phyloP scores from a whole-genome alignment of 2,113 vertebrate genomes.

The Proterorhinus semilunaris region DNA sequence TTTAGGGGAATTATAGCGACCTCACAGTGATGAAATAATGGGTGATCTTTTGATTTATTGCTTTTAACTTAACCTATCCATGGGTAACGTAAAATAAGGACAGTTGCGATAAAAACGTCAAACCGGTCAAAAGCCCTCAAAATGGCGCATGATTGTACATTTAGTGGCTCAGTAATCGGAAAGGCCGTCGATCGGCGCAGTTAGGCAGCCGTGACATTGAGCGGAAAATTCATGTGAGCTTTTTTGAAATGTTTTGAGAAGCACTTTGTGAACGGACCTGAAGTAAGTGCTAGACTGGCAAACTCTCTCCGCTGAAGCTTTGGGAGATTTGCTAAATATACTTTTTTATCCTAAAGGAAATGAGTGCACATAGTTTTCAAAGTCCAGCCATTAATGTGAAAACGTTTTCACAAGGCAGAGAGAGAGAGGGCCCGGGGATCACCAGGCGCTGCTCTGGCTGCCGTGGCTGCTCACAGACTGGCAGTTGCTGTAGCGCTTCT shows the following conservation, averaged over 20 bases:
- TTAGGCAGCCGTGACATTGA: too few relatives aligned
- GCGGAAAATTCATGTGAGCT: not conserved
- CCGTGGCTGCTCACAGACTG: conserved; percentile 89
- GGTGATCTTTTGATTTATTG: too few relatives aligned
- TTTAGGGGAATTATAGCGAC: too few relatives aligned
- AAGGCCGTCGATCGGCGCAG: too few relatives aligned
- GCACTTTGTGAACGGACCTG: not conserved
- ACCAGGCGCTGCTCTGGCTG: conserved; percentile 86
- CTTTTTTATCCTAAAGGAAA: not conserved
- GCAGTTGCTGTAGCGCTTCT: conserved; percentile 94
- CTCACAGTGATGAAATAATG: too few relatives aligned
- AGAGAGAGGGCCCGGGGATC: conserved; percentile 34
- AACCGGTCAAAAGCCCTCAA: too few relatives aligned
- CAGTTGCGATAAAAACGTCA: too few relatives aligned
- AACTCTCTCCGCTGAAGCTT: not conserved
- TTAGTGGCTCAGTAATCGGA: too few relatives aligned
- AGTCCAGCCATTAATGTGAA: not conserved
- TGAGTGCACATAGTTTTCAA: not conserved
- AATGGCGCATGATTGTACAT: too few relatives aligned
- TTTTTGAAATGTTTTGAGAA: not conserved
- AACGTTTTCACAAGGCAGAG: too few relatives aligned
- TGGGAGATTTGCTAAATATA: not conserved
- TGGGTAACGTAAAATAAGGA: too few relatives aligned
- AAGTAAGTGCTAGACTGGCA: not conserved
- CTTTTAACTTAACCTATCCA: too few relatives aligned